Percentiles rank a stretch among this genome's conserved stretches.
These are phyloP conservation scores for Plebejus argus DNA, from an alignment of 2,888 invertebrate species.

Conservation along the genomic window DNA sequence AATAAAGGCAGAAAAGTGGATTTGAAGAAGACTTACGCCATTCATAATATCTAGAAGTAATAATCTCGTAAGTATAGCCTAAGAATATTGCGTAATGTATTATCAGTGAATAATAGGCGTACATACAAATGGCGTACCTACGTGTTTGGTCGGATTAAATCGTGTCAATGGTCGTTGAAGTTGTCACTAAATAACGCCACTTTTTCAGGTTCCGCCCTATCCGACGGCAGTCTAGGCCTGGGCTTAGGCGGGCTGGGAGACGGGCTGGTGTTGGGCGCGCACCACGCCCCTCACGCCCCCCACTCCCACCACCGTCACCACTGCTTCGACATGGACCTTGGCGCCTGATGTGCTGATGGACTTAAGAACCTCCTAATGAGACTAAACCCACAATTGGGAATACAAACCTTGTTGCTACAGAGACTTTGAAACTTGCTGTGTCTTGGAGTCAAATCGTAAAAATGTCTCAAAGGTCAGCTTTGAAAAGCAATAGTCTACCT, in stretches of 20 bases:
- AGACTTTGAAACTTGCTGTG: not conserved
- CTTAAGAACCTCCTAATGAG: not conserved
- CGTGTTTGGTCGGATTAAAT: too few species aligned
- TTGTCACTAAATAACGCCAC: not conserved
- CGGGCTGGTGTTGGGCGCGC: slow-evolving; percentile 61
- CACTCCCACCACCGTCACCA: slow-evolving; percentile 65
- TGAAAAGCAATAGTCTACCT: not conserved
- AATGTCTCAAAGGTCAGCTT: not conserved
- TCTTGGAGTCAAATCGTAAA: not conserved
- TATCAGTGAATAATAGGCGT: too few species aligned
- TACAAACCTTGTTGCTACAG: not conserved
- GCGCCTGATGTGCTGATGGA: slow-evolving; percentile 48
- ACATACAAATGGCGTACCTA: too few species aligned
- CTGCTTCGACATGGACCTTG: slow-evolving; percentile 75
- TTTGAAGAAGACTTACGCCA: too few species aligned
- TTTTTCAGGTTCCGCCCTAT: slow-evolving; percentile 53
- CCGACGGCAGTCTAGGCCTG: slow-evolving; percentile 34
- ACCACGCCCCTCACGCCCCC: slow-evolving; percentile 71
- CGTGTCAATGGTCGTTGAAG: too few species aligned
- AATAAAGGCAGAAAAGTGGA: too few species aligned
- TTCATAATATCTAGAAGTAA: too few species aligned
- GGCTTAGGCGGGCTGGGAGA: slow-evolving; percentile 54
- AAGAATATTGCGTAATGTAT: too few species aligned
- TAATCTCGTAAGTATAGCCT: too few species aligned
- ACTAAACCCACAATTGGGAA: not conserved